phyloP scores from a whole-genome alignment of 2,113 vertebrate species.

The Mola mola region DNA sequence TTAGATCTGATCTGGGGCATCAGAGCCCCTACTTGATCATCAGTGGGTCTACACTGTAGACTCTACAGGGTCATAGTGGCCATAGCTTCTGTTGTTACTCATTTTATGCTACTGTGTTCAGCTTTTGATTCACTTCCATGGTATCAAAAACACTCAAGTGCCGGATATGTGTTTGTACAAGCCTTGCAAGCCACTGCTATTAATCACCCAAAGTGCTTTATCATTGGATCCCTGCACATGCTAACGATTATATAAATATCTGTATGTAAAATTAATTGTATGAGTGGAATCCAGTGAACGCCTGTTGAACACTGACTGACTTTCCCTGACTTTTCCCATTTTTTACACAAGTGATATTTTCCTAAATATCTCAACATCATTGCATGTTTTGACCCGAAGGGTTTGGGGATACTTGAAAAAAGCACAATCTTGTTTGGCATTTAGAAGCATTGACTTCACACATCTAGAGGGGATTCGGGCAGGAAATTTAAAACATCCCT shows the following conservation, averaged over 20 bases:
- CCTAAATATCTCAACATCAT: constrained; percentile 25
- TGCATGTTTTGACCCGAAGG: constrained; percentile 9
- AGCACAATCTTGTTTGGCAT: constrained; percentile 40
- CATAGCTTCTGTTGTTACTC: constrained; percentile 3
- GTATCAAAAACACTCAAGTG: constrained; percentile 31
- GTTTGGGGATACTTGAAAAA: constrained; percentile 27
- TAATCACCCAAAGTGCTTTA: constrained; percentile 20
- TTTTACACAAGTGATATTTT: constrained; percentile 29
- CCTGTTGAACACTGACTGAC: constrained; percentile 41
- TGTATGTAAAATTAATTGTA: neutral
- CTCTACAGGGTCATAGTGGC: too few relatives aligned
- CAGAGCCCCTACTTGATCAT: constrained; percentile 1
- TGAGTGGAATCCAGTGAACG: constrained; percentile 26
- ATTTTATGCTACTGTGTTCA: constrained; percentile 12
- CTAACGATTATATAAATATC: constrained; percentile 45
- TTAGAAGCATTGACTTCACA: constrained; percentile 50
- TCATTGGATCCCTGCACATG: constrained; percentile 23
- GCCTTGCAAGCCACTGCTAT: constrained; percentile 8
- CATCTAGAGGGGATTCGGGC: constrained; percentile 32
- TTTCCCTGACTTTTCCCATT: constrained; percentile 4
- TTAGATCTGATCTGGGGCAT: neutral
- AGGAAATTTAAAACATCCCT: constrained; percentile 24
- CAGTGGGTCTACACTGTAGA: neutral
- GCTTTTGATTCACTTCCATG: constrained; percentile 39
- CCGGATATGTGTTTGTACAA: constrained; percentile 8